Conservation (phyloP, 2,797 vertebrate genomes). For the Lepilemur septentrionalis region DNA sequence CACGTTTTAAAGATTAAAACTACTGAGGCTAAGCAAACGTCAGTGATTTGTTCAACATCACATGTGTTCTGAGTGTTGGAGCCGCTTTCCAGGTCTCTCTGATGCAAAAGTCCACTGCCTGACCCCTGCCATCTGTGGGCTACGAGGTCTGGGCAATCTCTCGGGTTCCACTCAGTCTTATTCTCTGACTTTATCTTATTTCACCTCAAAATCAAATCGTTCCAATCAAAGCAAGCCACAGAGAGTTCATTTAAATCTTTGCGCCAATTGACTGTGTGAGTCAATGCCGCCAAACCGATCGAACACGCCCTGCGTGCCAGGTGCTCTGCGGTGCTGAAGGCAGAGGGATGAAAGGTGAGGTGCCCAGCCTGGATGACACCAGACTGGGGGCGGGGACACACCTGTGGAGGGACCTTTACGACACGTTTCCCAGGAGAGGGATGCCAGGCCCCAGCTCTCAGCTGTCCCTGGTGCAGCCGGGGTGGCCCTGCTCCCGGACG, state of each 20-base stretch:
- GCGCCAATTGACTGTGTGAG: background rate
- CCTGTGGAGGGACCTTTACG: fast-evolving
- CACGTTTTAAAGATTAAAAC: background rate
- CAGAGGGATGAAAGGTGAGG: fast-evolving
- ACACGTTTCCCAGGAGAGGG: fast-evolving
- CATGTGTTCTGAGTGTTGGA: fast-evolving
- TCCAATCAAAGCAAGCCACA: background rate
- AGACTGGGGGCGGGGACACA: background rate
- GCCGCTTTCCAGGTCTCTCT: background rate
- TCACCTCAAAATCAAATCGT: background rate
- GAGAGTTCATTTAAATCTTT: background rate
- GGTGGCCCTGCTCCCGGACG: background rate
- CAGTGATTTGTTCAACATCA: background rate
- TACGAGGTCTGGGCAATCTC: background rate
- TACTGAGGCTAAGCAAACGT: background rate
- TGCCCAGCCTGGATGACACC: too few species aligned
- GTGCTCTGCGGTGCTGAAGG: background rate
- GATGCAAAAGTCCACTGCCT: background rate
- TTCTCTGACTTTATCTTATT: background rate
- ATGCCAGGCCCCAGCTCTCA: fast-evolving
- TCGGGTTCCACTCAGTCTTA: background rate
- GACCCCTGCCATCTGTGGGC: fast-evolving
- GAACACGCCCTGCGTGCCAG: too few species aligned
- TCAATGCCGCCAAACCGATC: fast-evolving
- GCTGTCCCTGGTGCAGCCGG: fast-evolving